A percentile compares a stretch with the other conserved stretches of the same genome.
These are phyloP conservation scores for Rhaphigaster nebulosa DNA, from an alignment of 2,888 invertebrate species.

Conservation along the genomic window DNA sequence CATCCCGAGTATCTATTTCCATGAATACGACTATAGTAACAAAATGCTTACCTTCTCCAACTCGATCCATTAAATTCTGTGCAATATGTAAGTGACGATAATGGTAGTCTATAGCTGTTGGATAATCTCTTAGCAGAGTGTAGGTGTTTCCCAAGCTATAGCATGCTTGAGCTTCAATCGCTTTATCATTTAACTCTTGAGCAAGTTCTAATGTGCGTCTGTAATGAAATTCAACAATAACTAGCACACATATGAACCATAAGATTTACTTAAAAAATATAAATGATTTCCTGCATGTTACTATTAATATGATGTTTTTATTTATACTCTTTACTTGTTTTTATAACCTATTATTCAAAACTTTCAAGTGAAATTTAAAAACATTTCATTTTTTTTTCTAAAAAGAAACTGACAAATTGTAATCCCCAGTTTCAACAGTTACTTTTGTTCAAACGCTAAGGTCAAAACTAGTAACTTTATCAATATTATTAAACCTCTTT, in stretches of 20 bases:
- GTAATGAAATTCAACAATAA: constrained; percentile 65
- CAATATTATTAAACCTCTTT: too few relatives aligned
- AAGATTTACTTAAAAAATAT: neutral
- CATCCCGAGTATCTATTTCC: too few relatives aligned
- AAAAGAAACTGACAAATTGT: too few relatives aligned
- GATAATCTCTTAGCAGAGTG: constrained; percentile 91
- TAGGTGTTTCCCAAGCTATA: constrained; percentile 98
- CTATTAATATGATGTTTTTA: too few relatives aligned
- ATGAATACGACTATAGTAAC: too few relatives aligned
- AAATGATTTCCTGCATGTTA: neutral
- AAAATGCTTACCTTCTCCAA: constrained; percentile 79
- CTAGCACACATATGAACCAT: neutral
- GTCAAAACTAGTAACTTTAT: too few relatives aligned
- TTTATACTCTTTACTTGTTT: neutral
- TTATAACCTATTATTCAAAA: neutral
- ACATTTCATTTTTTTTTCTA: neutral
- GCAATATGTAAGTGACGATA: constrained; percentile 90
- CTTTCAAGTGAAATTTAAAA: neutral
- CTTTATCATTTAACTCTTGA: constrained; percentile 91
- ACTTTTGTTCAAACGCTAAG: too few relatives aligned
- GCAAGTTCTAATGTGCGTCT: constrained; percentile 92
- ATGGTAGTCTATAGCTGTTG: constrained; percentile 94
- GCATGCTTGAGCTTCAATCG: constrained; percentile 97
- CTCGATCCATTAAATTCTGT: constrained; percentile 83
- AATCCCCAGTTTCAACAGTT: too few relatives aligned